These are phyloP conservation scores for Pachypanchax playfairii DNA, from an alignment of 2,113 vertebrate species.

Conservation along the genomic window DNA sequence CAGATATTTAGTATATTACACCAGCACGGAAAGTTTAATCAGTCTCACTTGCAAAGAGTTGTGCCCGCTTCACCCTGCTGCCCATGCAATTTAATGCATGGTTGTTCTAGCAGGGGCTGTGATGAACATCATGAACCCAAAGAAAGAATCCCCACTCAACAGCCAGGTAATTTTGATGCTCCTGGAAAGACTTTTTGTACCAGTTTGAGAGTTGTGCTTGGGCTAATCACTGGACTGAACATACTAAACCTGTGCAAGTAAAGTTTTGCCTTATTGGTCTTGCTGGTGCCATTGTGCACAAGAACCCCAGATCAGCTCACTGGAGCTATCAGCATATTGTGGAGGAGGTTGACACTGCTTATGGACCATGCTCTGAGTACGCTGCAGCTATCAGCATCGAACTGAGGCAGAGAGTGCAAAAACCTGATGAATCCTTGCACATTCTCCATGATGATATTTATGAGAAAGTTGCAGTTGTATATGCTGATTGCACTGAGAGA, in stretches of 20 bases:
- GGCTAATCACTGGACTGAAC: too few relatives aligned
- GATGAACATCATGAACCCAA: conserved; percentile 1
- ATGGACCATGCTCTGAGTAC: not conserved
- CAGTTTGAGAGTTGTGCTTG: not conserved
- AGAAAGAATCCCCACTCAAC: not conserved
- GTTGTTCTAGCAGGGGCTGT: too few relatives aligned
- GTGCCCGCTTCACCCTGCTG: too few relatives aligned
- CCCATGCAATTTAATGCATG: too few relatives aligned
- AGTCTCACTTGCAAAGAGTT: too few relatives aligned
- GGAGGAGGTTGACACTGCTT: not conserved
- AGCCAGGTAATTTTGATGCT: not conserved
- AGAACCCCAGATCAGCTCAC: not conserved
- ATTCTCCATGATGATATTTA: not conserved
- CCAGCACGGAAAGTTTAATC: too few relatives aligned
- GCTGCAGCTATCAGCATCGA: not conserved
- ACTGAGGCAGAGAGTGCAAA: not conserved
- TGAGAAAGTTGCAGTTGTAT: not conserved
- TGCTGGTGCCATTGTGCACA: not conserved
- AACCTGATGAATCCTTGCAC: not conserved
- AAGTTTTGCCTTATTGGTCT: not conserved
- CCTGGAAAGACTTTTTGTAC: not conserved
- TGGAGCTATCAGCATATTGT: not conserved
- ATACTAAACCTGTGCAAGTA: not conserved
- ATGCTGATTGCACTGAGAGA: not conserved
- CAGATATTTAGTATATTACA: too few relatives aligned